A percentile compares a stretch with the other conserved stretches of the same genome.
Evolutionary conservation across 2,888 invertebrate species (phyloP).

Genomic region (Actias luna): DNA sequence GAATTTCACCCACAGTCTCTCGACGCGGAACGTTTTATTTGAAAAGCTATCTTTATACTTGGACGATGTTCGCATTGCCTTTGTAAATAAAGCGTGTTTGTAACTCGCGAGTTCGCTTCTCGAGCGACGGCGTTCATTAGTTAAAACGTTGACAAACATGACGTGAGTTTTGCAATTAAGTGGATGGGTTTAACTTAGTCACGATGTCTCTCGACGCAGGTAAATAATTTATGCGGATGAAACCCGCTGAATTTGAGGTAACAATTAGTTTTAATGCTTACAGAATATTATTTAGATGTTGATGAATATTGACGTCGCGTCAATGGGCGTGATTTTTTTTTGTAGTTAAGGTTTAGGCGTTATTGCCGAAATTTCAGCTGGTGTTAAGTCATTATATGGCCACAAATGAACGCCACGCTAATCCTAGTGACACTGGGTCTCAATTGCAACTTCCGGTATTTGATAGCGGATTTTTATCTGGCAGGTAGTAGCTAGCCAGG

Average conservation of each 20-base stretch:
- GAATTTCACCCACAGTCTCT: conserved; percentile 1
- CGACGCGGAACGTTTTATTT: conserved; percentile 7
- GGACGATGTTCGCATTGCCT: neutral
- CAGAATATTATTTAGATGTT: neutral
- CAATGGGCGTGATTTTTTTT: too few relatives aligned
- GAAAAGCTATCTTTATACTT: conserved; percentile 8
- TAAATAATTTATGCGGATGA: neutral
- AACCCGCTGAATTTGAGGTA: neutral
- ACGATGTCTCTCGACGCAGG: neutral
- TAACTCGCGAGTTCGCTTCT: conserved; percentile 4
- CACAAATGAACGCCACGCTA: too few relatives aligned
- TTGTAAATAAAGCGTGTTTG: conserved; percentile 8
- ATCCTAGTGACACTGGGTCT: too few relatives aligned
- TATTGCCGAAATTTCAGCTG: too few relatives aligned
- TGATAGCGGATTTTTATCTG: too few relatives aligned
- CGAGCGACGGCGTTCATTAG: neutral
- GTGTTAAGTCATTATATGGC: too few relatives aligned
- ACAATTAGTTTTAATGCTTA: neutral
- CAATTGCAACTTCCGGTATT: too few relatives aligned
- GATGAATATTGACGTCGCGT: neutral
- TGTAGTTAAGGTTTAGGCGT: too few relatives aligned
- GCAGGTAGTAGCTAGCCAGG: too few relatives aligned
- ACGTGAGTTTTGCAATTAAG: conserved; percentile 6
- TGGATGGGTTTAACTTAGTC: conserved; percentile 9
- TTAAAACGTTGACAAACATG: conserved; percentile 8